phyloP scores from a whole-genome alignment of 2,888 invertebrate species.

The Pilophorus perplexus region DNA sequence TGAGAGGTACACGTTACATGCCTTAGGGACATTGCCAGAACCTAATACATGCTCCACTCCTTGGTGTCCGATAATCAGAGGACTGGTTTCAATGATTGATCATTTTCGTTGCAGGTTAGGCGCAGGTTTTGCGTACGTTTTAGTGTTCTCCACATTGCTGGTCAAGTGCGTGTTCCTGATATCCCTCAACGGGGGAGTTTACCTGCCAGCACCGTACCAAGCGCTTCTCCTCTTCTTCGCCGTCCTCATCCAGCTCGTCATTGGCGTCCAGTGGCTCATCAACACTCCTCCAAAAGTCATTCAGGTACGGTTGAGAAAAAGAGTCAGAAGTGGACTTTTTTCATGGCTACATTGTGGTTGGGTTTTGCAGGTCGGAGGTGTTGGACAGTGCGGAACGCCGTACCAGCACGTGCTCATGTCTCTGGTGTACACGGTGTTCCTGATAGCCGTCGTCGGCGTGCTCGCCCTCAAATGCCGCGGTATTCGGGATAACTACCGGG shows the following conservation, averaged over 20 bases:
- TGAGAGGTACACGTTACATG: too few relatives aligned
- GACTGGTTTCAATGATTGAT: not conserved
- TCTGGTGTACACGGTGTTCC: constrained; percentile 76
- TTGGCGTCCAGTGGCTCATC: constrained; percentile 79
- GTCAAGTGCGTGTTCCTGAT: constrained; percentile 93
- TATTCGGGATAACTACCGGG: constrained; percentile 89
- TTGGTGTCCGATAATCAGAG: too few relatives aligned
- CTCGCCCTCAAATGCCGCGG: constrained; percentile 81
- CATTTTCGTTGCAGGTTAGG: constrained; percentile 60
- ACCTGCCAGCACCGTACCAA: constrained; percentile 89
- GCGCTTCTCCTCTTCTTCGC: constrained; percentile 82
- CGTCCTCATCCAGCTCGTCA: constrained; percentile 83
- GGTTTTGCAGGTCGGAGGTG: constrained; percentile 43
- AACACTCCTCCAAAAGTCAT: constrained; percentile 68
- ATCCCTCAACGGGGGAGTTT: constrained; percentile 86
- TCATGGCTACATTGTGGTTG: too few relatives aligned
- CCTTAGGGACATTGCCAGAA: too few relatives aligned
- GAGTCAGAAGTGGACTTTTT: too few relatives aligned
- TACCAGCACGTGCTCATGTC: constrained; percentile 73
- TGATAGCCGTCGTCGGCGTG: constrained; percentile 79
- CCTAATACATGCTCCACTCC: too few relatives aligned
- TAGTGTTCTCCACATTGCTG: constrained; percentile 85
- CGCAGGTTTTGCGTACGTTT: constrained; percentile 73
- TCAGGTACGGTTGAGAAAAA: constrained; percentile 43
- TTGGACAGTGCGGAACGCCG: constrained; percentile 61